Evolutionary conservation across 1,140 invertebrate genomes (phyloP), one percentile per base, ranked within the genome.

Genomic region (Galleria mellonella): DNA sequence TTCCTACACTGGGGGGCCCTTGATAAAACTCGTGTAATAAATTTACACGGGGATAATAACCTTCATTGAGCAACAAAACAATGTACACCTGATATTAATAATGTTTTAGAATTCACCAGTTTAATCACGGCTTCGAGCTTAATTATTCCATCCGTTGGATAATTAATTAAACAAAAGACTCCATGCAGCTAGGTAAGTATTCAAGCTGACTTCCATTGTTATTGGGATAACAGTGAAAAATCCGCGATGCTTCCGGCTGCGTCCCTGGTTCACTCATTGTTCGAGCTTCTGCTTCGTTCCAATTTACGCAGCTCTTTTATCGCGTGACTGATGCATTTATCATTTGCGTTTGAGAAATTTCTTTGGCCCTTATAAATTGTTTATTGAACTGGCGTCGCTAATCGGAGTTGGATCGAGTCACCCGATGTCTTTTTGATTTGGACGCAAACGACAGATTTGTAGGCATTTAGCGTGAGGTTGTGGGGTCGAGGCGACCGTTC

Each of bases 81-180:
- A 60, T 51, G 51, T 56, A 51, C 51, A 59, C 42, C 56, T 57
- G 55, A 53, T 54, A 58, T 63, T 61, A 61, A 56, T 51, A 51
- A 29, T 33, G 41, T 49, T 61, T 61, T 57, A 44, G 40, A 53
- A 62, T 44, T 41, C 35, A 33, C 33, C 36, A 44, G 46, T 66
- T 66, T 71, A 72, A 74, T 77, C 59, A 66, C 56, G 51, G 61
- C 62, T 52, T 62, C 54, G 58, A 64, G 67, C 67, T 72, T 78
- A 79, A 82, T 84, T 78, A 84, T 74, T 81, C 51, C 55, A 71
- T 78, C 73, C 70, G 69, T 62, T 62, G 60, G 59, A 79, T 82
- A 78, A 82, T 81, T 79, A 78, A 73, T 81, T 74, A 73, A 70
- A 76, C 73, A 82, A 79, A 79, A 76, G 73, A 60, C 62, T 47